Evolutionary conservation across 2,113 vertebrate genomes (phyloP), one percentile per base, ranked within the genome.

Genomic region (Orthochromis malagaraziensis): DNA sequence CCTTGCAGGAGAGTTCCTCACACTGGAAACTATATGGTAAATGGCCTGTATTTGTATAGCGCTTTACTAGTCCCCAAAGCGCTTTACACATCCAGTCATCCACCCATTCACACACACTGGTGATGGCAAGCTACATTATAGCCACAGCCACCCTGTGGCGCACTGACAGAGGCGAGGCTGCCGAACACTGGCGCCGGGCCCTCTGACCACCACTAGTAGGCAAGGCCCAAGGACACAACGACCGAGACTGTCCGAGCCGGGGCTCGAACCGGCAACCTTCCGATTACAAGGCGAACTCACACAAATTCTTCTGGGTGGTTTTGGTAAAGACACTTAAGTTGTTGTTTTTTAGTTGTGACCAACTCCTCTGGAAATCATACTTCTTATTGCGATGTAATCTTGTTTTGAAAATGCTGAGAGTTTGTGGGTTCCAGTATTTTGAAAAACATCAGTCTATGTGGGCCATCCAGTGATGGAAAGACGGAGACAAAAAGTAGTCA

Each of bases 161-260:
- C n/a, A 54, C 4, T 24, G 21, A 55, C 53, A 13, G 21, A 55
- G 11, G 53, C 4, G 1, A 55, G 53, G 2, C 53, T 54, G 51
- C n/a, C 35, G 2, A 4, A 24, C 2, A 58, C 55, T 58, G 26
- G 24, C 5, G 0, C 55, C 14, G 1, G 21, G 0, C 11, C 21
- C 6, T 55, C 21, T 55, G 53, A 9, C 57, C 8, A 31, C 5
- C 8, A 31, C 55, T 26, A 58, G 26, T 16, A 29, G 26, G 55
- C 4, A 58, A 6, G 9, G 35, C 38, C 38, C 11, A 40, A 40
- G 57, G 2, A 58, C 26, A 31, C 26, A 1, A 60, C 2, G 0
- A 60, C 57, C 0, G 2, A 60, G 26, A 60, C 26, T 4, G 14
- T 60, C 26, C 3, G 1, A 57, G 24, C 6, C 12, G 14, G 14